Base-by-base conservation (phyloP, 2,113 vertebrate genomes). In the Thymallus thymallus region DNA sequence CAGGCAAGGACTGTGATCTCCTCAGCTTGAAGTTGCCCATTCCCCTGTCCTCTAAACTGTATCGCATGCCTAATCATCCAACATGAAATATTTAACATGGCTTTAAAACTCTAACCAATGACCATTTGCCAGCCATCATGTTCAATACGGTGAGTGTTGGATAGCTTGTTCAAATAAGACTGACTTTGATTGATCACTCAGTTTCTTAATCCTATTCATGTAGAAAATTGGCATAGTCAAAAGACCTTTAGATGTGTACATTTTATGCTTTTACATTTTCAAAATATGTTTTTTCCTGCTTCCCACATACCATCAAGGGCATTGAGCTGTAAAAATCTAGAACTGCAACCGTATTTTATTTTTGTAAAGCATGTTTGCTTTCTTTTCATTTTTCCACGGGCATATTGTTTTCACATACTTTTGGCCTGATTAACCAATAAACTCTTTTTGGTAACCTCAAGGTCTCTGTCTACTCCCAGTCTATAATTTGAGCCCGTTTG, bases 121-220 rank as follows among this genome's bases (percentile, higher is more conserved):
- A 85, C 77, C 81, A 80, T 90, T 89, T 86, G 71, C 83, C 23
- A 20, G 82, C 78, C 82, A 85, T 85, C 82, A 77, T n/a, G 56
- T 74, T 90, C 86, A 88, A 88, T 88, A 79, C 69, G 82, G 41
- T 1, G 61, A 77, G 71, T 84, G 80, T 84, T 83, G 67, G 79
- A 84, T 78, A 76, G 84, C 76, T 87, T 82, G 79, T 86, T 87
- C 88, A 88, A 87, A 82, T 85, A 85, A 41, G 65, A 72, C 66
- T 64, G 88, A 91, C 91, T 88, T 88, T 94, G 91, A 93, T 91
- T 92, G 91, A 94, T 93, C 86, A 88, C 64, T 30, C 66, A 55
- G 85, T 79, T 86, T 88, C 85, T 81, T 82, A 68, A 86, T 90
- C 74, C 84, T 83, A 91, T 90, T 92, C 90, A 92, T 89, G 91